Evolutionary conservation across 1,140 invertebrate genomes (phyloP).

Genomic region (Tetragonula clypearis): DNA sequence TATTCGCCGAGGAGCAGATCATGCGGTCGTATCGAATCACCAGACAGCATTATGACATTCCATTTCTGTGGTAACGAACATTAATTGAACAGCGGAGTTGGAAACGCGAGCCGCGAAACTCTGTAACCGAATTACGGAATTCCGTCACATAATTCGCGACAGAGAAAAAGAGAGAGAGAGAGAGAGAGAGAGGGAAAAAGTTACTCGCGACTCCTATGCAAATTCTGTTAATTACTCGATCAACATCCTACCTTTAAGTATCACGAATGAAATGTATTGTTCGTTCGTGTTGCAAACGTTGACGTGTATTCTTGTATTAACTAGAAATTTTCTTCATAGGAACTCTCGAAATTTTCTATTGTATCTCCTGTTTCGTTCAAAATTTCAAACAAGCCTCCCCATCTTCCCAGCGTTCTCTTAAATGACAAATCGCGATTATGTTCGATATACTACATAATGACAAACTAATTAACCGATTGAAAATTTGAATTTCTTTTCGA

Average conservation of each 20-base stretch:
- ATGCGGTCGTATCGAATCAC: background rate
- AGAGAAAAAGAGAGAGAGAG: background rate
- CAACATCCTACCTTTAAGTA: background rate
- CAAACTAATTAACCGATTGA: too few relatives aligned
- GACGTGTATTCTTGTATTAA: too few relatives aligned
- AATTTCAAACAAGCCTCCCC: too few relatives aligned
- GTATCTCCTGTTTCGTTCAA: too few relatives aligned
- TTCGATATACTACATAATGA: too few relatives aligned
- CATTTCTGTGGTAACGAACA: slow-evolving; percentile 27
- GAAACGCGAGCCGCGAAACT: background rate
- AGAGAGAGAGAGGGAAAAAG: background rate
- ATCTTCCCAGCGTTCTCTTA: too few relatives aligned
- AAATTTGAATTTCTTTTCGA: too few relatives aligned
- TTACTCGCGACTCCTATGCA: too few relatives aligned
- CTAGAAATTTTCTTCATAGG: too few relatives aligned
- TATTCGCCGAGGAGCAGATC: background rate
- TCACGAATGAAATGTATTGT: background rate
- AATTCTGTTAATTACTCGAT: background rate
- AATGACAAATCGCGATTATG: too few relatives aligned
- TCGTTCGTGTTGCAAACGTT: background rate
- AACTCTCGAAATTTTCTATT: too few relatives aligned
- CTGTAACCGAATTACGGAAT: background rate
- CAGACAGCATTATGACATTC: slow-evolving; percentile 14
- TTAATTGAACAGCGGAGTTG: slow-evolving; percentile 11
- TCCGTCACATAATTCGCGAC: background rate